Percentiles rank a stretch among this genome's conserved stretches.
Evolutionary conservation across 1,140 invertebrate species (phyloP).

Genomic region (Dendrolimus punctatus): DNA sequence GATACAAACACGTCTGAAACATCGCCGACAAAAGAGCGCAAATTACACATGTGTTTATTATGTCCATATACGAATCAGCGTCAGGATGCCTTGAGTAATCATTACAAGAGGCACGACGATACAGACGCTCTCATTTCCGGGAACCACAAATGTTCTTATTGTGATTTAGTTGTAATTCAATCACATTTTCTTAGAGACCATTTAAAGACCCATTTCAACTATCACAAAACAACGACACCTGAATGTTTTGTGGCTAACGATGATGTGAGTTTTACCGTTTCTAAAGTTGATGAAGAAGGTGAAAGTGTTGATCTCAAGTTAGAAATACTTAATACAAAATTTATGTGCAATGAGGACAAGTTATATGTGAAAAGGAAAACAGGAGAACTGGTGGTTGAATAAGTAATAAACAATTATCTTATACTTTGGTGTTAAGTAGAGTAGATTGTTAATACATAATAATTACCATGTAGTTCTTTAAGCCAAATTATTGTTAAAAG

Average conservation of each 20-base stretch:
- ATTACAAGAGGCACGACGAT: constrained; percentile 81
- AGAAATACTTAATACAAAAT: constrained; percentile 32
- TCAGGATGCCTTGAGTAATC: constrained; percentile 82
- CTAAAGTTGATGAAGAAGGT: constrained; percentile 42
- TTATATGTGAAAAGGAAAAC: constrained; percentile 58
- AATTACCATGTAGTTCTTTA: too few relatives aligned
- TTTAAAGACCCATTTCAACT: constrained; percentile 83
- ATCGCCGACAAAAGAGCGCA: constrained; percentile 70
- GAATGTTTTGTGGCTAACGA: constrained; percentile 64
- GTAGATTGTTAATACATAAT: constrained; percentile 4
- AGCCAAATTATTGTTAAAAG: constrained; percentile 5
- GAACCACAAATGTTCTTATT: constrained; percentile 83
- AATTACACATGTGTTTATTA: constrained; percentile 75
- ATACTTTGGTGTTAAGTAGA: constrained; percentile 5
- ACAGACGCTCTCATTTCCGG: constrained; percentile 71
- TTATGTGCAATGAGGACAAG: constrained; percentile 40
- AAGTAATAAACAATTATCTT: constrained; percentile 12
- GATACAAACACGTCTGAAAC: constrained; percentile 51
- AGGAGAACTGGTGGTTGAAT: constrained; percentile 47
- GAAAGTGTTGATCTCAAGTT: constrained; percentile 48
- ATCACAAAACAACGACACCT: constrained; percentile 73
- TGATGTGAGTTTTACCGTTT: constrained; percentile 52
- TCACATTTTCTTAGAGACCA: constrained; percentile 86
- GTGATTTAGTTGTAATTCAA: constrained; percentile 86
- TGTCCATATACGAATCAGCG: constrained; percentile 86